Evolutionary conservation across 2,797 vertebrate genomes (phyloP).

Genomic region (Acanthurus tractus): DNA sequence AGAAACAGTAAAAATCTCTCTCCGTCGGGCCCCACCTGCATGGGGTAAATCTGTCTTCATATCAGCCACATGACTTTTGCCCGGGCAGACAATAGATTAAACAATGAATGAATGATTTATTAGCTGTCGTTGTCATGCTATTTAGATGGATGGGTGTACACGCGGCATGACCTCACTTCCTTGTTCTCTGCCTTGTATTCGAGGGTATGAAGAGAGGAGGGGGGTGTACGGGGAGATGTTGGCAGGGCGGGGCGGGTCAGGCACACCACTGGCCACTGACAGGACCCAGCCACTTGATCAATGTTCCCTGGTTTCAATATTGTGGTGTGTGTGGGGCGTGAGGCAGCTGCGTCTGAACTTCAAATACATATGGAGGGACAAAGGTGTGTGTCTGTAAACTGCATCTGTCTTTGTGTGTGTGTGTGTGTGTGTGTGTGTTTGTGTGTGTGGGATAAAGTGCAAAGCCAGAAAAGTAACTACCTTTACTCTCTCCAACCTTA

Average conservation of each 20-base stretch:
- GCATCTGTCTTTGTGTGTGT: constrained; percentile 42
- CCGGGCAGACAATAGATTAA: constrained; percentile 86
- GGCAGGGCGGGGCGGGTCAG: constrained; percentile 81
- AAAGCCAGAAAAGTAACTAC: constrained; percentile 82
- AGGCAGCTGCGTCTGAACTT: constrained; percentile 79
- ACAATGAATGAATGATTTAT: constrained; percentile 90
- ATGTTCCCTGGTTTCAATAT: constrained; percentile 82
- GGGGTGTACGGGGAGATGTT: constrained; percentile 69
- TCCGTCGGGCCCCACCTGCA: constrained; percentile 79
- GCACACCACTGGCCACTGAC: constrained; percentile 84
- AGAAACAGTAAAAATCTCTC: constrained; percentile 69
- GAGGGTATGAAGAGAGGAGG: constrained; percentile 72
- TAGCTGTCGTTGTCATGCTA: constrained; percentile 87
- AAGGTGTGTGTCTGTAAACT: constrained; percentile 73
- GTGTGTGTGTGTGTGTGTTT: constrained; percentile 21
- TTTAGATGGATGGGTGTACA: constrained; percentile 88
- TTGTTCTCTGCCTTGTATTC: constrained; percentile 84
- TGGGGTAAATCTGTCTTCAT: constrained; percentile 83
- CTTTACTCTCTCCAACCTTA: constrained; percentile 80
- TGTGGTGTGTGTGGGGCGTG: constrained; percentile 52
- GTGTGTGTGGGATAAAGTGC: constrained; percentile 57
- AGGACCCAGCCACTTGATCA: constrained; percentile 86
- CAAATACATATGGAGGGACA: constrained; percentile 72
- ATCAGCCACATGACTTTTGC: constrained; percentile 83
- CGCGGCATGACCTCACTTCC: constrained; percentile 86